Evolutionary conservation across 2,113 vertebrate species (phyloP), one percentile per base, ranked within the genome.

Genomic region (Butorides virescens): DNA sequence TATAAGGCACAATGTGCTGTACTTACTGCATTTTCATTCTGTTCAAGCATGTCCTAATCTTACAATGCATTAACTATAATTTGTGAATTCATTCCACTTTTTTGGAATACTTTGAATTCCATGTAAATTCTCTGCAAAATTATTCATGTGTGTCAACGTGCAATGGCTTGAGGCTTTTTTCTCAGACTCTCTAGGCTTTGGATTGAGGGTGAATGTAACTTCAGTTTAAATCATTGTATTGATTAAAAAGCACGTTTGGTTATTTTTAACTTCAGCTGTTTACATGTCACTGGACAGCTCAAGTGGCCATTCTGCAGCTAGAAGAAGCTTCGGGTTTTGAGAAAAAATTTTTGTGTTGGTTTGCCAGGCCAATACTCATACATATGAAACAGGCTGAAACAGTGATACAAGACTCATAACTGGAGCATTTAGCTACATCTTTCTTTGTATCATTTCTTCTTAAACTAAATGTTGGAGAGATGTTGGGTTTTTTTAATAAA

Each of bases 1-100:
- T 95, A 93, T 30, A 81, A 95, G 72, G 78, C 49, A 92, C 20
- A 86, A 50, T 0, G 1, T 56, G 29, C 16, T 25, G 79, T 62
- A 53, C 75, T 80, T 93, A 86, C 61, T 20, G 16, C 61, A 91
- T 95, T 95, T 96, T 96, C 65, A 91, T 91, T 95, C 75, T 85
- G 25, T 70, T 91, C 94, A 62, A 92, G 25, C 0, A 27, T 55
- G 36, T 97, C 74, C 79, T 96, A 92, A 88, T 95, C 70, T 83
- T 71, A 39, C 4, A 93, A 32, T 13, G 42, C 13, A 14, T 80
- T 96, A 96, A 85, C 52, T 91, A 42, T 65, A 95, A 91, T 95
- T 96, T 96, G 62, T 82, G 23, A 95, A 92, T 96, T 91, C 92
- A 46, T 90, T 81, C 73, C 76, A 34, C 23, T 46, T 80, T 93